phyloP scores from a whole-genome alignment of 2,113 vertebrate species.

The Psephotus haematonotus region DNA sequence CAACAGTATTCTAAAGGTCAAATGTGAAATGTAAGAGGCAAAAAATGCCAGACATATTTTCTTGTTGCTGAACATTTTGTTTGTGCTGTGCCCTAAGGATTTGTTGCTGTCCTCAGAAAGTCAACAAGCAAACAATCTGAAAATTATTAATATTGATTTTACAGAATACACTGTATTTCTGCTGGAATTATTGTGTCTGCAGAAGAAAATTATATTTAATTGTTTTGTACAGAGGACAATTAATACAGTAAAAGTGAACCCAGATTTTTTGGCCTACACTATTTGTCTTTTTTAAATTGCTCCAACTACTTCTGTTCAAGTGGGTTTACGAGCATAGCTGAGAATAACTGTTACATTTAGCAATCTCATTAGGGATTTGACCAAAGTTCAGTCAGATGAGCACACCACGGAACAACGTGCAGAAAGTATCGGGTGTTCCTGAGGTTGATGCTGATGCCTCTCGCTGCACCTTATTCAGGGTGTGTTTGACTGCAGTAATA shows the following conservation, averaged over 20 bases:
- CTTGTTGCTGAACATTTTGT: background rate
- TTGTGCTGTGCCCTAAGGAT: conserved; percentile 26
- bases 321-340: background rate
- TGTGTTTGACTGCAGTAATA: background rate
- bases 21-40: background rate
- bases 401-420: background rate
- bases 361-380: background rate
- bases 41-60: background rate
- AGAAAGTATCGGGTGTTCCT: background rate
- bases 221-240: background rate
- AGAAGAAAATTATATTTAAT: background rate
- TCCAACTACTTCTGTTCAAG: background rate
- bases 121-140: conserved; percentile 38
- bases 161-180: background rate
- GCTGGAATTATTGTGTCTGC: background rate
- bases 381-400: background rate
- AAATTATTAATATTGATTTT: conserved; percentile 52
- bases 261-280: background rate
- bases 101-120: conserved; percentile 34
- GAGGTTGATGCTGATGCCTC: background rate
- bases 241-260: background rate
- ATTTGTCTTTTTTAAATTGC: background rate
- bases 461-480: background rate
- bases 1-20: conserved; percentile 34
- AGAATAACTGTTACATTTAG: background rate